A percentile compares a stretch with the other conserved stretches of the same genome.
These are phyloP conservation scores for Drosophila nebulosa DNA, from an alignment of 1,140 invertebrate species.

Conservation along the genomic window DNA sequence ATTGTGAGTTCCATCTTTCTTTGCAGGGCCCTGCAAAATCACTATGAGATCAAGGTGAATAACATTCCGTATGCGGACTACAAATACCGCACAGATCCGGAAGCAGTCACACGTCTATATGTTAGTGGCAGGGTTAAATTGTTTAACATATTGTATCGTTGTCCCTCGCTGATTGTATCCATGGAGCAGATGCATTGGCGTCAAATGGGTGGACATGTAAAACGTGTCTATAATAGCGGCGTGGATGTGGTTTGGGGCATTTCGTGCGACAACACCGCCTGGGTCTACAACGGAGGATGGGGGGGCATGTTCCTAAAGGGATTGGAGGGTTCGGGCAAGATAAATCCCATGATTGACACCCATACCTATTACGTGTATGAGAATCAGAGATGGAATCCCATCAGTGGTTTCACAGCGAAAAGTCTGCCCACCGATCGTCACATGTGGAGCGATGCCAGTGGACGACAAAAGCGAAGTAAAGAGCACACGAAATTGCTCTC, in stretches of 20 bases:
- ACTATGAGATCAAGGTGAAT: conserved; percentile 86
- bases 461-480: conserved; percentile 89
- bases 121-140: conserved; percentile 87
- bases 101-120: conserved; percentile 86
- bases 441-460: conserved; percentile 94
- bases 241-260: conserved; percentile 93
- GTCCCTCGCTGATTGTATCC: conserved; percentile 86
- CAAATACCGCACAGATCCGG: conserved; percentile 86
- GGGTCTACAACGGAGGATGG: conserved; percentile 93
- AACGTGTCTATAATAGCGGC: conserved; percentile 88
- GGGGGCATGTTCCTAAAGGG: conserved; percentile 90
- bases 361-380: conserved; percentile 94
- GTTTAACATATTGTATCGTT: conserved; percentile 86
- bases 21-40: conserved; percentile 51
- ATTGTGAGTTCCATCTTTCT: neutral
- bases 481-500: conserved; percentile 93
- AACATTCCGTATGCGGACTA: conserved; percentile 85
- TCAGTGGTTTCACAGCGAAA: conserved; percentile 92
- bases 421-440: conserved; percentile 93
- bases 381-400: conserved; percentile 95
- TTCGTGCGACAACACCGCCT: conserved; percentile 90
- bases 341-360: conserved; percentile 90
- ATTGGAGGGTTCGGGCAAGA: conserved; percentile 85
- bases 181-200: conserved; percentile 90
- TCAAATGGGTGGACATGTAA: conserved; percentile 91